phyloP scores from a whole-genome alignment of 2,888 invertebrate species.

The Dryococelus australis region DNA sequence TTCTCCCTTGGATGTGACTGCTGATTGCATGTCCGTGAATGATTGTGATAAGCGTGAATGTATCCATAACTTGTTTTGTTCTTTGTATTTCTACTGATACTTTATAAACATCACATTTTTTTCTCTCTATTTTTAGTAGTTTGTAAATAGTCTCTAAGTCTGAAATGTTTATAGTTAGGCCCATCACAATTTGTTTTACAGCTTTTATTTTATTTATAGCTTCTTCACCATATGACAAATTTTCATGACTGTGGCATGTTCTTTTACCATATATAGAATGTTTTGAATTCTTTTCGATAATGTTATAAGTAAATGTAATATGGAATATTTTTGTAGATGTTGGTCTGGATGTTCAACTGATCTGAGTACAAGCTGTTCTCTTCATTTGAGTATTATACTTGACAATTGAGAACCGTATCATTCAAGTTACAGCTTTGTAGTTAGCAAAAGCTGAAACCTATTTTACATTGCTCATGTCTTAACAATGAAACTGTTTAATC shows the following conservation, averaged over 20 bases:
- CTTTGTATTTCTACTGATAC: neutral
- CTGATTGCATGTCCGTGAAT: neutral
- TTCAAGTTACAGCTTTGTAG: neutral
- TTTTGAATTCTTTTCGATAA: neutral
- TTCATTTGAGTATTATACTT: neutral
- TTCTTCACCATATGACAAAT: neutral
- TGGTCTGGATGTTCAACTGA: slow-evolving; percentile 2
- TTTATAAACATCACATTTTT: neutral
- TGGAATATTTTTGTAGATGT: slow-evolving; percentile 1
- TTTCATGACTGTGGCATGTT: neutral
- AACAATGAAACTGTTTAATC: slow-evolving; percentile 16
- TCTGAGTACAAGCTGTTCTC: neutral
- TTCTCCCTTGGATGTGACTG: neutral
- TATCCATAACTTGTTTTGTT: neutral
- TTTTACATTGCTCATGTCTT: neutral
- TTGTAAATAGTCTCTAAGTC: neutral
- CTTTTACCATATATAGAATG: neutral
- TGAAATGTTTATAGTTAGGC: neutral
- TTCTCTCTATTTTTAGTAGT: neutral
- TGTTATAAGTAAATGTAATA: neutral
- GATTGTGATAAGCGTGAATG: neutral
- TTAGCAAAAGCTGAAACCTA: slow-evolving; percentile 1
- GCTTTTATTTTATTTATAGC: slow-evolving; percentile 2
- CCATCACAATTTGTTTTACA: neutral
- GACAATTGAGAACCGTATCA: neutral